Base-by-base conservation (phyloP, 1,140 invertebrate species). In the Drosophila cardini region DNA sequence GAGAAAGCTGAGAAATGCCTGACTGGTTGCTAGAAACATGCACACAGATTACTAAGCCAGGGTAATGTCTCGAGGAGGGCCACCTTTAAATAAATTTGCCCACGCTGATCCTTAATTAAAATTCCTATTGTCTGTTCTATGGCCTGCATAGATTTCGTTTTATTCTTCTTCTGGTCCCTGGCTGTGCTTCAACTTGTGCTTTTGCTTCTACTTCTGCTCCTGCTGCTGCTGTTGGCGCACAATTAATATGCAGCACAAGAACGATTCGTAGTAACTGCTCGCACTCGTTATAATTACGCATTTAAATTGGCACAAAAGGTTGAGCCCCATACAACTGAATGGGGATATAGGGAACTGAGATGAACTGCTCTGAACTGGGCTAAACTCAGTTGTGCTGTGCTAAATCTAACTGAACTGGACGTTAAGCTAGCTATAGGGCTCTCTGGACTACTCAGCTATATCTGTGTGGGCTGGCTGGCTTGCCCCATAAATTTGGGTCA, bases 271-370 rank as follows among this genome's bases (percentile, higher is more conserved):
- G 78, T 50, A 50, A 50, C 82, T 86, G 82, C 74, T 87, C 74
- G 77, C 82, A 81, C 82, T 89, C 74, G 84, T 89, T 89, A 89
- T 89, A 89, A 89, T 89, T 89, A 89, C 84, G 84, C 84, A 80
- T 89, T 87, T 89, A 89, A 89, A 89, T 89, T 84, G 85, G 84
- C 79, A 83, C 79, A 89, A 89, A 36, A 89, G 84, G 84, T 80
- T 87, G 65, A 55, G 71, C 60, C 58, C 56, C 52, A 73, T 6
- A 40, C 15, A 11, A 10, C 45, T 46, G 45, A 46, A 46, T 26
- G 46, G 53, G 21, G 21, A 18, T 56, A 7, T 63, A 16, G 21
- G 11, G 7, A 8, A 11, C 26, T 15, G 45, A 57, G 56, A 55
- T 55, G 53, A 69, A 15, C 38, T 21, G 45, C 10, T 15, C 7